Evolutionary conservation across 2,797 vertebrate genomes (phyloP).

Genomic region (Tauraco hartlaubi): DNA sequence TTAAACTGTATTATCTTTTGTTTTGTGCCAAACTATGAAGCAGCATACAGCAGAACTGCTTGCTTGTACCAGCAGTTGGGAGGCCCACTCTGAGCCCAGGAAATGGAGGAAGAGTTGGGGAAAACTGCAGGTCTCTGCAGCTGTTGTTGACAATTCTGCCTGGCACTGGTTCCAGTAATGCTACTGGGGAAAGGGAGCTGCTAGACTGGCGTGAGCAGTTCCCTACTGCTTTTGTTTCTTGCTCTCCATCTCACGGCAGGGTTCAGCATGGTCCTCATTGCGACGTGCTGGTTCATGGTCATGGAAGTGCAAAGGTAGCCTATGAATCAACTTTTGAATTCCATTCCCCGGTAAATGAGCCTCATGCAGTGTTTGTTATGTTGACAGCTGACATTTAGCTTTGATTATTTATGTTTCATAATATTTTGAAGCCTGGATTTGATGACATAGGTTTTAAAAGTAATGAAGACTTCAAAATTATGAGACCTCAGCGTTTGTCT

Average conservation of each 20-base stretch:
- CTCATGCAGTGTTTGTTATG: not conserved
- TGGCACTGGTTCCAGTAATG: not conserved
- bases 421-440: not conserved
- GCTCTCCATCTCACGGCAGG: fast-evolving
- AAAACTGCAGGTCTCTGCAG: not conserved
- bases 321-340: not conserved
- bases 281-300: not conserved
- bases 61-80: not conserved
- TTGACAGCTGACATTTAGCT: slow-evolving; percentile 6
- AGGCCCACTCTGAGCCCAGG: not conserved
- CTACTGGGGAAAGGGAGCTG: not conserved
- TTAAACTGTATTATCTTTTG: not conserved
- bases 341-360: not conserved
- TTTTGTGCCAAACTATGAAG: not conserved
- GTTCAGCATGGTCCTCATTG: fast-evolving
- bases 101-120: not conserved
- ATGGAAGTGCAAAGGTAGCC: not conserved
- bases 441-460: slow-evolving; percentile 11
- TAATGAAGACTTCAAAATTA: not conserved
- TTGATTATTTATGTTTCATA: not conserved
- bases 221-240: not conserved
- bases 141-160: not conserved
- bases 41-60: not conserved
- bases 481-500: not conserved
- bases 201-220: fast-evolving